phyloP scores from a whole-genome alignment of 1,140 invertebrate species.

The Dermatophagoides farinae region DNA sequence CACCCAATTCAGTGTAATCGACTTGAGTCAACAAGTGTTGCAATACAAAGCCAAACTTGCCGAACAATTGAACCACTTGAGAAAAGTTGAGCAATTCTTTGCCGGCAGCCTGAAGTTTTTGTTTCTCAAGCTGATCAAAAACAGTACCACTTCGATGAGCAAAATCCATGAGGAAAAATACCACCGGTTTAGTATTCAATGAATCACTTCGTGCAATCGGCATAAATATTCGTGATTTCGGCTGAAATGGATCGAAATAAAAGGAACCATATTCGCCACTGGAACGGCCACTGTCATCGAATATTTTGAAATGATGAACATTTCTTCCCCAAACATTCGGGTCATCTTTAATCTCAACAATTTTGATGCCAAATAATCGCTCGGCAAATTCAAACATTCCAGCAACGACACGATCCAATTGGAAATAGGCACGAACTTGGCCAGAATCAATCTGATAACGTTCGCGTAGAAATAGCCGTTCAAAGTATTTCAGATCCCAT shows the following conservation, averaged over 20 bases:
- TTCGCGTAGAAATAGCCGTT: constrained; percentile 32
- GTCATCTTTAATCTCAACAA: constrained; percentile 33
- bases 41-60: constrained; percentile 50
- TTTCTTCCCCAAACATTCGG: constrained; percentile 54
- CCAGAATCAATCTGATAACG: constrained; percentile 35
- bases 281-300: constrained; percentile 28
- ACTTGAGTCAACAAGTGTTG: constrained; percentile 57
- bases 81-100: constrained; percentile 7
- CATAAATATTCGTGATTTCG: neutral
- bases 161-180: constrained; percentile 63
- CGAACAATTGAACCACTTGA: constrained; percentile 6
- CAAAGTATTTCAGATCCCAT: constrained; percentile 75
- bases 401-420: constrained; percentile 48
- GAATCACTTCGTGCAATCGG: constrained; percentile 33
- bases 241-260: constrained; percentile 53
- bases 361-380: constrained; percentile 57
- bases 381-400: constrained; percentile 51
- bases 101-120: neutral
- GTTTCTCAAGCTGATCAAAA: constrained; percentile 26
- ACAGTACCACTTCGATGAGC: constrained; percentile 45
- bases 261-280: constrained; percentile 27
- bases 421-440: constrained; percentile 56
- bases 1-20: constrained; percentile 57
- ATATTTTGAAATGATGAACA: constrained; percentile 60
- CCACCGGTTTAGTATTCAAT: constrained; percentile 40